A percentile compares a stretch with the other conserved stretches of the same genome.
Evolutionary conservation across 2,113 vertebrate genomes (phyloP).

Genomic region (Aleadryas rufinucha): DNA sequence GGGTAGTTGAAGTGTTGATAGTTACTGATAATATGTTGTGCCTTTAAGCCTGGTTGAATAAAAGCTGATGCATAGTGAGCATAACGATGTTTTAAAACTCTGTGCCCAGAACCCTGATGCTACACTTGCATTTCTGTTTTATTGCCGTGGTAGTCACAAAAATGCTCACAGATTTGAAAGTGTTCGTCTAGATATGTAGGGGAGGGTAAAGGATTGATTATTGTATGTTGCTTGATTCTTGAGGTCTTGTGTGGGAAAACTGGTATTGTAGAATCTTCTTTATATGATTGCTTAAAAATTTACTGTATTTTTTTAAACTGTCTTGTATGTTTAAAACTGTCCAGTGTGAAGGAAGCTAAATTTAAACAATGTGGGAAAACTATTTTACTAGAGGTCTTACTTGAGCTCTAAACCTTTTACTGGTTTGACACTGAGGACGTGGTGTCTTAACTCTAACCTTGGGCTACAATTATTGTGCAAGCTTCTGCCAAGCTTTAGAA

Average conservation of each 20-base stretch:
- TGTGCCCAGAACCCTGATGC: not conserved
- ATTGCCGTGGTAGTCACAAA: not conserved
- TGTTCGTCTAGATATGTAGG: not conserved
- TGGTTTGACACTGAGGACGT: not conserved
- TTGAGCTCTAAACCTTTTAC: not conserved
- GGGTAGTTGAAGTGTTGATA: not conserved
- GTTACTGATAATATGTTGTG: not conserved
- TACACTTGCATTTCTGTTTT: not conserved
- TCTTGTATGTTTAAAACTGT: not conserved
- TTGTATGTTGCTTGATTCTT: not conserved
- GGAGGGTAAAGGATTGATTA: not conserved
- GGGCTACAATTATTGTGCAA: rapidly evolving
- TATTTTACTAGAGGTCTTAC: not conserved
- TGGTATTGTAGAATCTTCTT: not conserved
- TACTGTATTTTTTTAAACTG: not conserved
- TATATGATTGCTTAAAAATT: not conserved
- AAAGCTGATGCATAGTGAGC: not conserved
- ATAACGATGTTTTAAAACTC: not conserved
- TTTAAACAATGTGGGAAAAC: not conserved
- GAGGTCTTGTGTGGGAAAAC: not conserved
- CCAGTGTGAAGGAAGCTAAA: not conserved
- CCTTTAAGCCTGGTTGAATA: not conserved
- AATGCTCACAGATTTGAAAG: not conserved
- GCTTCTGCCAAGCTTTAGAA: not conserved
- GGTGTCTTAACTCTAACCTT: not conserved